Evolutionary conservation across 2,888 invertebrate genomes (phyloP), one percentile per base, ranked within the genome.

Genomic region (Callimorpha dominula): DNA sequence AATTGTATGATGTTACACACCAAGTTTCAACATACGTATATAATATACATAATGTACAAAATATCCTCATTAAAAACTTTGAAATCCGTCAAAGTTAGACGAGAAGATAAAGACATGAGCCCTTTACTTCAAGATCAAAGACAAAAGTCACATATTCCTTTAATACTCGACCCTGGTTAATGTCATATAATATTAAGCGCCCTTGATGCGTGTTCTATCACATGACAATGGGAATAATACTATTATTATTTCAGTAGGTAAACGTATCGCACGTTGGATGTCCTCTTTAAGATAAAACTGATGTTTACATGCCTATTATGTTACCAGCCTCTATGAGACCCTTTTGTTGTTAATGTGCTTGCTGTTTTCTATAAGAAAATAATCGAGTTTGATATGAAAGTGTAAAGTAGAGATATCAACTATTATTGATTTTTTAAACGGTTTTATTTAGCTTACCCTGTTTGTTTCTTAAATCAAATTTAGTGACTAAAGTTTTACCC

Each of bases 11-110:
- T 1, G 31, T 31, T 31, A 31, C 31, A 46, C 9, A 8, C 43
- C 43, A 46, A 46, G 43, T 46, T 46, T 46, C 6, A 46, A 46
- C 6, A 46, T 3, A 46, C 9, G 6, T 6, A 46, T 9, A 8
- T 0, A 8, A 60, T 14, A 60, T 15, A 14, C 14, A 7, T 46
- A 46, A 31, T 57, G 57, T 57, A 17, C 4, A 65, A 40, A 40
- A 65, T 65, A 65, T 65, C 31, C 65, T 65, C 65, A 65, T 65
- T 65, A 50, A 65, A 31, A 65, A 65, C 50, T 65, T 65, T 17
- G 50, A 65, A 40, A 50, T 65, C 31, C 9, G 15, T 65, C 65
- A 65, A 65, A 65, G 65, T 65, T 50, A 65, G 15, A 31, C 57
- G 31, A 60, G 31, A 31, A 31, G 6, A 60, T 60, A 60, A 60